phyloP scores from a whole-genome alignment of 2,888 invertebrate genomes.

The Erannis defoliaria region DNA sequence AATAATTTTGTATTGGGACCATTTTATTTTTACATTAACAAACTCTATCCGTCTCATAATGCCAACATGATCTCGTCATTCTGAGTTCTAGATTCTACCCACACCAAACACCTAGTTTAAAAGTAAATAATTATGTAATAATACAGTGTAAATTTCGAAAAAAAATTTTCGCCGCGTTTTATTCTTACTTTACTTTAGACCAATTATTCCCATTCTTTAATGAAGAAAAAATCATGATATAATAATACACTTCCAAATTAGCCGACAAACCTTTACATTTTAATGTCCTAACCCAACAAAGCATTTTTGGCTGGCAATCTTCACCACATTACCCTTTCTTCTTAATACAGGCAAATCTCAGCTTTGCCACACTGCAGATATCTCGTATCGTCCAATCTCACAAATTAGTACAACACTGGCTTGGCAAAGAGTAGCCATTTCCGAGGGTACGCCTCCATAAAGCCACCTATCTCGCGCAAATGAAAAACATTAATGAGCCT shows the following conservation, averaged over 20 bases:
- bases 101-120: too few species aligned
- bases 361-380: conserved; percentile 26
- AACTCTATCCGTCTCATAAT: too few species aligned
- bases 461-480: conserved; percentile 48
- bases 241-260: conserved; percentile 7
- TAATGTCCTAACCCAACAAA: conserved; percentile 22
- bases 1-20: too few species aligned
- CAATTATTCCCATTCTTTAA: too few species aligned
- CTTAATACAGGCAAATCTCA: conserved; percentile 33
- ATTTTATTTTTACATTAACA: too few species aligned
- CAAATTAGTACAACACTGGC: conserved; percentile 52
- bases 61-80: too few species aligned
- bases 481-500: conserved; percentile 68
- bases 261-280: not conserved
- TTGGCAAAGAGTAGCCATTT: conserved; percentile 50
- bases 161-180: too few species aligned
- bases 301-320: conserved; percentile 29
- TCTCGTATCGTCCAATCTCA: conserved; percentile 43
- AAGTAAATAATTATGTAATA: too few species aligned
- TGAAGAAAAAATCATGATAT: not conserved
- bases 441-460: conserved; percentile 31
- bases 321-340: conserved; percentile 31
- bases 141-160: too few species aligned
- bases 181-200: too few species aligned
- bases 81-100: too few species aligned